These are phyloP conservation scores for Herpetotheres cachinnans DNA, from an alignment of 2,113 vertebrate genomes.

Conservation along the genomic window DNA sequence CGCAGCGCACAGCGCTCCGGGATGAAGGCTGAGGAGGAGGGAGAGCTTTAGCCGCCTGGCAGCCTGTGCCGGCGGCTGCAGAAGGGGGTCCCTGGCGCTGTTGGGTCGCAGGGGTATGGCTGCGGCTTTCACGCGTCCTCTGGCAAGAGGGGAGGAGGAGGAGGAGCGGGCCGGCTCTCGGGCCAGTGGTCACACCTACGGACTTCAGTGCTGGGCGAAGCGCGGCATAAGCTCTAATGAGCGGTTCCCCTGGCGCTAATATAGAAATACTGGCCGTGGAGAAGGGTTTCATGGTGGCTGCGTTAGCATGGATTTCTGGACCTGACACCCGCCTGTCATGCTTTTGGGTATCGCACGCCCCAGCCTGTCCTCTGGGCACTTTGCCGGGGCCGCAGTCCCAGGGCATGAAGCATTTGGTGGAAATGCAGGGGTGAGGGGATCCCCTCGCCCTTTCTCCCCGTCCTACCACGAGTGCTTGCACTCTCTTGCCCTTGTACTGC, in stretches of 20 bases:
- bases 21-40: background rate
- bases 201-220: background rate
- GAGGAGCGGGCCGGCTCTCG: background rate
- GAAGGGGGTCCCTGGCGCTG: background rate
- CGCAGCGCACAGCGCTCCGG: accelerated
- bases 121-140: accelerated
- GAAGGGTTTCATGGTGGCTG: background rate
- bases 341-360: accelerated
- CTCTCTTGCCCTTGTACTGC: background rate
- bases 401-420: accelerated
- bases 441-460: background rate
- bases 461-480: too few relatives aligned
- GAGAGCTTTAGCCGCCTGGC: background rate
- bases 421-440: background rate
- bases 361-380: background rate
- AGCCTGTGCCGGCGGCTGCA: background rate
- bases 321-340: background rate
- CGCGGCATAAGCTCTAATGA: accelerated
- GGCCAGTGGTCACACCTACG: background rate
- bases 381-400: background rate
- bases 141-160: background rate
- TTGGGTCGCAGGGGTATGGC: background rate
- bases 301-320: background rate
- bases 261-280: background rate
- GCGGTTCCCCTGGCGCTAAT: background rate